A percentile compares a stretch with the other conserved stretches of the same genome.
Evolutionary conservation across 2,888 invertebrate species (phyloP).

Genomic region (Siphonodentalium dalli): DNA sequence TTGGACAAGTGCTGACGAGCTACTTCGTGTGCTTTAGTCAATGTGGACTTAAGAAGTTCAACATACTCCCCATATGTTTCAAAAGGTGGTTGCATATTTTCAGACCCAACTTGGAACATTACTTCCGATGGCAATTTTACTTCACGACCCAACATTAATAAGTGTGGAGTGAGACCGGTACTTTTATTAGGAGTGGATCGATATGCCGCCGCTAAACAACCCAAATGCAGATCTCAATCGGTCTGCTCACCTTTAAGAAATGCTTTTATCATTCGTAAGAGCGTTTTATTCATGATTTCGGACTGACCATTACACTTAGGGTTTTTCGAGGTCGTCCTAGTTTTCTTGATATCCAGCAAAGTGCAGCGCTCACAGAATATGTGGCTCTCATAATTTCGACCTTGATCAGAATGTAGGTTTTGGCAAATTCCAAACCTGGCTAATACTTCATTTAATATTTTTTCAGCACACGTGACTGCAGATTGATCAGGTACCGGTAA

Average conservation of each 20-base stretch:
- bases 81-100: too few relatives aligned
- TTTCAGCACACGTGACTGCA: slow-evolving; percentile 16
- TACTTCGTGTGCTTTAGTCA: too few relatives aligned
- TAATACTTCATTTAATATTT: slow-evolving; percentile 16
- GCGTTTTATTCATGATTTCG: slow-evolving; percentile 25
- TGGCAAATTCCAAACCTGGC: slow-evolving; percentile 21
- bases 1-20: too few relatives aligned
- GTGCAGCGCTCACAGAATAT: too few relatives aligned
- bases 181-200: slow-evolving; percentile 23
- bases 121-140: slow-evolving; percentile 21
- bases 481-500: slow-evolving; percentile 21
- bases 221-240: slow-evolving; percentile 28
- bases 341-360: too few relatives aligned
- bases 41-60: too few relatives aligned
- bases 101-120: too few relatives aligned
- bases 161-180: slow-evolving; percentile 23
- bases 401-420: too few relatives aligned
- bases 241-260: slow-evolving; percentile 25
- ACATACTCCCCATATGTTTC: too few relatives aligned
- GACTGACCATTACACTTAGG: slow-evolving; percentile 27
- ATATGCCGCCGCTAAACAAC: slow-evolving; percentile 28
- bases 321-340: slow-evolving; percentile 19
- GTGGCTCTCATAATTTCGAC: too few relatives aligned
- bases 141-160: slow-evolving; percentile 24
- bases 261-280: slow-evolving; percentile 23